Percentiles rank a stretch among this genome's conserved stretches.
Conservation (phyloP, 1,140 invertebrate species). For the Micrasema minimum region DNA sequence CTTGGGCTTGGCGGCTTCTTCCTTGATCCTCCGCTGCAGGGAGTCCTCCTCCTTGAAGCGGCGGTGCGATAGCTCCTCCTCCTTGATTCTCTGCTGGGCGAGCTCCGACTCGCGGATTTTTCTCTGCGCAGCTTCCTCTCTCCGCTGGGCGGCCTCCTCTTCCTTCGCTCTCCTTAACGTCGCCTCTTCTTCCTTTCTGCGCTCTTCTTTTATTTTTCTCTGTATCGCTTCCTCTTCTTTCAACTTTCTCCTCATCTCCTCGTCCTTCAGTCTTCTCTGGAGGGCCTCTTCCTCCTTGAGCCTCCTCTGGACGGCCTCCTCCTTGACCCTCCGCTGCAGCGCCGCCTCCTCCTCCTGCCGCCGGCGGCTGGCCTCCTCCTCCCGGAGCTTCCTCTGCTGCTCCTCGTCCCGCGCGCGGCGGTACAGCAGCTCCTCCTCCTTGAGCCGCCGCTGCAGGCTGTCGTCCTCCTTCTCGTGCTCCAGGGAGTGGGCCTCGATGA, state of each 20-base stretch:
- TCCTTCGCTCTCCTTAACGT: slow-evolving; percentile 23
- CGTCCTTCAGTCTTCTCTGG: slow-evolving; percentile 45
- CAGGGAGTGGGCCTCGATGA: slow-evolving; percentile 60
- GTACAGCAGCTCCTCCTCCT: slow-evolving; percentile 35
- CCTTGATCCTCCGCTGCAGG: slow-evolving; percentile 39
- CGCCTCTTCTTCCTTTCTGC: slow-evolving; percentile 45
- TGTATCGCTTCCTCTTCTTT: slow-evolving; percentile 44
- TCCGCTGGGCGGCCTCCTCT: slow-evolving; percentile 41
- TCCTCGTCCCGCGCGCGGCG: slow-evolving; percentile 42
- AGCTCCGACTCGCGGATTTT: slow-evolving; percentile 19
- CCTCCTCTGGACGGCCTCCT: slow-evolving; percentile 50
- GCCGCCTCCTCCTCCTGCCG: slow-evolving; percentile 23
- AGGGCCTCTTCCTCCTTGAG: slow-evolving; percentile 20
- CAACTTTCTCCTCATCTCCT: slow-evolving; percentile 39
- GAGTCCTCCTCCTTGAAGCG: slow-evolving; percentile 41
- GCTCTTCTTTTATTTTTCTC: slow-evolving; percentile 44
- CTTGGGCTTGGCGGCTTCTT: slow-evolving; percentile 34
- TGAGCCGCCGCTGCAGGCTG: slow-evolving; percentile 33
- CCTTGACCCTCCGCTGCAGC: slow-evolving; percentile 45
- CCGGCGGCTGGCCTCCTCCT: slow-evolving; percentile 20
- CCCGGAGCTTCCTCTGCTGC: slow-evolving; percentile 5
- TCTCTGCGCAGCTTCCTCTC: slow-evolving; percentile 27
- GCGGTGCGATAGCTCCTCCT: slow-evolving; percentile 43
- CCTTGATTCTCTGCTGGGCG: slow-evolving; percentile 39
- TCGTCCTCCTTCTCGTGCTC: slow-evolving; percentile 52